These are phyloP conservation scores for Oligia latruncula DNA, from an alignment of 2,888 invertebrate species.

Conservation along the genomic window DNA sequence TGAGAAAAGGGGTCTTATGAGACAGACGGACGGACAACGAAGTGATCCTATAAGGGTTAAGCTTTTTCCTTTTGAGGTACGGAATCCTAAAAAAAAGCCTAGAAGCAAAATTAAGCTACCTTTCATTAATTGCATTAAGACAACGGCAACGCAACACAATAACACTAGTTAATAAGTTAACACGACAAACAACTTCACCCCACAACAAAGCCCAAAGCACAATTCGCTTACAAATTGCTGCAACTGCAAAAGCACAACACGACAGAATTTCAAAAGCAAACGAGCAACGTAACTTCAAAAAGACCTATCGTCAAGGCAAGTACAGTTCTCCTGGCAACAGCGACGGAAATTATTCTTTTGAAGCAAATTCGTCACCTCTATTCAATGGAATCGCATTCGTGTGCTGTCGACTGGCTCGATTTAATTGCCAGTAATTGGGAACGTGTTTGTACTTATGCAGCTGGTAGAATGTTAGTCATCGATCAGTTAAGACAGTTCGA, in stretches of 20 bases:
- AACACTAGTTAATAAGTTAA: neutral
- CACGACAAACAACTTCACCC: neutral
- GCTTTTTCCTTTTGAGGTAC: neutral
- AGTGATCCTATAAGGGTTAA: neutral
- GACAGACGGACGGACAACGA: neutral
- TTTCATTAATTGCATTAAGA: neutral
- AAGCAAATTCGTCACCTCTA: conserved; percentile 54
- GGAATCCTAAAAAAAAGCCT: neutral
- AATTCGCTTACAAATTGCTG: conserved; percentile 46
- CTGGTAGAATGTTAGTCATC: conserved; percentile 30
- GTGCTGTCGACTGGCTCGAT: conserved; percentile 43
- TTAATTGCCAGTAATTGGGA: conserved; percentile 59
- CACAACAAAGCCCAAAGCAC: conserved; percentile 30
- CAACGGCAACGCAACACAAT: neutral
- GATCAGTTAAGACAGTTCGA: conserved; percentile 41
- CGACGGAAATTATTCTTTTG: conserved; percentile 56
- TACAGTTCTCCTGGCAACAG: conserved; percentile 21
- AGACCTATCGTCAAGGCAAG: conserved; percentile 54
- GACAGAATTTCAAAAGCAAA: conserved; percentile 53
- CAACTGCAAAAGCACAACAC: conserved; percentile 27
- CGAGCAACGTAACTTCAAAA: conserved; percentile 53
- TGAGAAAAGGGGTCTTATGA: neutral
- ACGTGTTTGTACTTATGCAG: conserved; percentile 39
- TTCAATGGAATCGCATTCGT: conserved; percentile 53
- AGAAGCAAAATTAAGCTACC: neutral